Percentiles rank a stretch among this genome's conserved stretches.
Conservation (phyloP, 30 jellyfish, hydroid and myxozoan genomes). For the Haliclystus octoradiatus region DNA sequence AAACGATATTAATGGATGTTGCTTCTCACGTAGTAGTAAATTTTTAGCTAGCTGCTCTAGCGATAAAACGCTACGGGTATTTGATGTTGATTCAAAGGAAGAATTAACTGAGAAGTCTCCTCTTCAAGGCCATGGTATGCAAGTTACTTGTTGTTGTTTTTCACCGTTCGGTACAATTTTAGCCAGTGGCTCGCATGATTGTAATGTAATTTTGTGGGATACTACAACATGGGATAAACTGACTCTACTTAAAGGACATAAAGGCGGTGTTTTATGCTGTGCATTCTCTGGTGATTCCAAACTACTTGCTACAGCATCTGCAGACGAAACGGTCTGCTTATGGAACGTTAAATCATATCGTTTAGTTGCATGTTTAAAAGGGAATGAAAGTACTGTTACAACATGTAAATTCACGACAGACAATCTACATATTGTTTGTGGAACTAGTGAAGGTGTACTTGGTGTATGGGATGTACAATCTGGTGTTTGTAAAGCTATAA, state of each 20-base stretch:
- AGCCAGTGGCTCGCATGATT: slow-evolving; percentile 87
- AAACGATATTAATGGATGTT: slow-evolving; percentile 73
- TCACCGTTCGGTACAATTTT: slow-evolving; percentile 82
- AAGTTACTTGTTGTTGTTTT: slow-evolving; percentile 67
- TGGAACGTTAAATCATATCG: slow-evolving; percentile 55
- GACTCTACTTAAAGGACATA: slow-evolving; percentile 64
- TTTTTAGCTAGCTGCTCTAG: slow-evolving; percentile 72
- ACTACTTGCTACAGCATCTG: slow-evolving; percentile 59
- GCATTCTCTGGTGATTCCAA: slow-evolving; percentile 66
- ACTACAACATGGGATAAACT: slow-evolving; percentile 51
- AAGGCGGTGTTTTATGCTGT: slow-evolving; percentile 61
- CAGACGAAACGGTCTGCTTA: slow-evolving; percentile 60
- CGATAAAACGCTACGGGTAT: slow-evolving; percentile 64
- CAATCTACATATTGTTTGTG: slow-evolving; percentile 60
- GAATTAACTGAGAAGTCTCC: slow-evolving; percentile 67
- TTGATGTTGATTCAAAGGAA: slow-evolving; percentile 50
- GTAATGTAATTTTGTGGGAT: slow-evolving; percentile 74
- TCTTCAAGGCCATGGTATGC: slow-evolving; percentile 51
- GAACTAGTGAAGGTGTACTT: slow-evolving; percentile 76
- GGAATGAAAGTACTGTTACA: slow-evolving; percentile 49
- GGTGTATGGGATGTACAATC: slow-evolving; percentile 66
- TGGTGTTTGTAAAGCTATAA: slow-evolving; percentile 46
- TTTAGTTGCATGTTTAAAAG: slow-evolving; percentile 42
- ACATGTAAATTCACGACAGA: slow-evolving; percentile 92
- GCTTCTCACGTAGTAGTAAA: slow-evolving; percentile 68